Base-by-base conservation (phyloP, 2,797 vertebrate genomes). In the Glossophaga mutica region DNA sequence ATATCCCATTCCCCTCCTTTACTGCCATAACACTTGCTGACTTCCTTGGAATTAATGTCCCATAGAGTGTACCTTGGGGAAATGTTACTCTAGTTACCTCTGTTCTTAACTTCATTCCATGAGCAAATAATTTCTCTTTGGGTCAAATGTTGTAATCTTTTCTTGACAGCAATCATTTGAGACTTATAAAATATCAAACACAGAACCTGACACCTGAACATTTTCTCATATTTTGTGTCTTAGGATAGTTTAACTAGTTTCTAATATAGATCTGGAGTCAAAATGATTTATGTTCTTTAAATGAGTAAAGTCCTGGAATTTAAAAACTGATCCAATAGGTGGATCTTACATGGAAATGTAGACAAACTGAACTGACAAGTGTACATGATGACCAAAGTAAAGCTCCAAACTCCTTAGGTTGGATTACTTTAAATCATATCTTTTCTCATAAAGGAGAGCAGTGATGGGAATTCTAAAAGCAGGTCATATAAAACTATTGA, bases 261-360 rank as follows among this genome's bases (percentile, higher is more conserved):
- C 21, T 77, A 92, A 65, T 65, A 9, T 74, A 76, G n/a, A 42
- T 12, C 15, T 44, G 19, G 62, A 14, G 32, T 78, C 4, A 37
- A 92, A 92, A 92, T 93, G n/a, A 78, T 78, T 71, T 87, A 18
- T 73, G 15, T 22, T 84, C 11, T 83, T 94, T 68, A 93, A 87
- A 87, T 68, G 19, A 87, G 14, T 70, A 79, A 78, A 91, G 9
- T 71, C 22, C n/a, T 67, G 22, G 93, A 87, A 71, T 77, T 87
- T 87, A 78, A 90, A 78, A 79, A 87, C 29, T 59, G 39, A 42
- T 44, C 65, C 78, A 78, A 73, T 55, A 89, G 29, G 57, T 94
- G 12, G 10, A 50, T 85, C n/a, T 85, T 92, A 79, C 26, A 29
- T 44, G 22, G 48, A 86, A 88, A 92, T 52, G n/a, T 81, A 73